Percentiles rank a stretch among this genome's conserved stretches.
Evolutionary conservation across 2,113 vertebrate genomes (phyloP).

Genomic region (Brachyistius frenatus): DNA sequence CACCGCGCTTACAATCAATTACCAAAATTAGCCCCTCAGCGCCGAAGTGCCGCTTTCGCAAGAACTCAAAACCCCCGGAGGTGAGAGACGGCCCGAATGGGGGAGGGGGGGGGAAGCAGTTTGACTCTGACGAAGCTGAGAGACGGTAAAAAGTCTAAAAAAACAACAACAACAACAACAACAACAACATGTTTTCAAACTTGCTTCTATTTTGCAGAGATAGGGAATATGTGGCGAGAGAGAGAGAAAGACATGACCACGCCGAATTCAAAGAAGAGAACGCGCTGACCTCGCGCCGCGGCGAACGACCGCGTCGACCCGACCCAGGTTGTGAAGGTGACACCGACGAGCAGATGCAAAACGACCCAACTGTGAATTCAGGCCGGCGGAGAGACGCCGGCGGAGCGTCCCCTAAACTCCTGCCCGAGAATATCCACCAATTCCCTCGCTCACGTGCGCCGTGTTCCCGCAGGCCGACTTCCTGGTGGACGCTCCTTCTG

Average conservation of each 20-base stretch:
- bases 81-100: slow-evolving; percentile 56
- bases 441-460: slow-evolving; percentile 26
- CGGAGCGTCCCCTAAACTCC: slow-evolving; percentile 60
- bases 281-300: no score
- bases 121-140: slow-evolving; percentile 47
- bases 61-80: slow-evolving; percentile 46
- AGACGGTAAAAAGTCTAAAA: background rate
- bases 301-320: slow-evolving; percentile 18
- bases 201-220: background rate
- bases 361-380: slow-evolving; percentile 71
- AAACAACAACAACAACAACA: no score
- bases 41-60: slow-evolving; percentile 43
- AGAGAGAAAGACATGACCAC: no score
- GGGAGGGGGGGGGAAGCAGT: slow-evolving; percentile 36
- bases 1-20: slow-evolving; percentile 86
- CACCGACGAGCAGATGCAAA: slow-evolving; percentile 79
- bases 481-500: slow-evolving; percentile 19
- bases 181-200: background rate
- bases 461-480: slow-evolving; percentile 31
- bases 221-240: no score
- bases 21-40: slow-evolving; percentile 84
- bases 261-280: no score
- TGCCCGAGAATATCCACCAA: slow-evolving; percentile 51
- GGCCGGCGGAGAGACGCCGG: slow-evolving; percentile 68
- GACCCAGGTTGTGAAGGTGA: slow-evolving; percentile 76